Percentiles rank a stretch among this genome's conserved stretches.
phyloP scores from a whole-genome alignment of 2,113 vertebrate genomes.

The Coptodon rendalli region DNA sequence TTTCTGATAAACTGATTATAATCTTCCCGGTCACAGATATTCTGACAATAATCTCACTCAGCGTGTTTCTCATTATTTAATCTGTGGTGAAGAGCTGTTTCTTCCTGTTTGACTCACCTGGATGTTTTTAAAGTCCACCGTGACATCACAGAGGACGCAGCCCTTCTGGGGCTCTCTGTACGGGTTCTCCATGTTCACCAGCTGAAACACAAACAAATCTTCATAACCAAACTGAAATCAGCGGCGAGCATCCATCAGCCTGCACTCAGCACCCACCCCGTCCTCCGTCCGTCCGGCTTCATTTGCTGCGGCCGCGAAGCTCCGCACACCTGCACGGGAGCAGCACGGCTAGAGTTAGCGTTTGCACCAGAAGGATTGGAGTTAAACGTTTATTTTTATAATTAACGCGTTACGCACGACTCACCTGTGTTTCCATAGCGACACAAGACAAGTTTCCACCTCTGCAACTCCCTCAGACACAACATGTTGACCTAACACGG shows the following conservation, averaged over 20 bases:
- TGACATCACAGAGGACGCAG: constrained; percentile 81
- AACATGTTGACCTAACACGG: constrained; percentile 45
- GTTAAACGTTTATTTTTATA: neutral
- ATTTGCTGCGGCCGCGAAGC: neutral
- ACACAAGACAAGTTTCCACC: neutral
- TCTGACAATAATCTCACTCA: neutral
- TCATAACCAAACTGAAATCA: neutral
- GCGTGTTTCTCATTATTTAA: neutral
- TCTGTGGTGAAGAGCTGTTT: neutral
- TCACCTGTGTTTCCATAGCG: neutral
- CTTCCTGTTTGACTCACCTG: constrained; percentile 72
- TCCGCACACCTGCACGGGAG: constrained; percentile 32
- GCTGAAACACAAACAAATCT: constrained; percentile 50
- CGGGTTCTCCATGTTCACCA: constrained; percentile 84
- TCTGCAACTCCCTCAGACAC: neutral
- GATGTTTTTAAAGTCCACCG: constrained; percentile 86
- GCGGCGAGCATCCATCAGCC: neutral
- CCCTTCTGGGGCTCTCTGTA: constrained; percentile 80
- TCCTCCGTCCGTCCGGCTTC: constrained; percentile 7
- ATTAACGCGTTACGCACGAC: neutral
- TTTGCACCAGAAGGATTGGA: neutral
- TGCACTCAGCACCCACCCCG: constrained; percentile 22
- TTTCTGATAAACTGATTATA: neutral
- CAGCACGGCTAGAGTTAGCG: neutral
- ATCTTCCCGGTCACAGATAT: neutral